Evolutionary conservation across 1,140 invertebrate genomes (phyloP).

Genomic region (Pseudachorutes palmiensis): DNA sequence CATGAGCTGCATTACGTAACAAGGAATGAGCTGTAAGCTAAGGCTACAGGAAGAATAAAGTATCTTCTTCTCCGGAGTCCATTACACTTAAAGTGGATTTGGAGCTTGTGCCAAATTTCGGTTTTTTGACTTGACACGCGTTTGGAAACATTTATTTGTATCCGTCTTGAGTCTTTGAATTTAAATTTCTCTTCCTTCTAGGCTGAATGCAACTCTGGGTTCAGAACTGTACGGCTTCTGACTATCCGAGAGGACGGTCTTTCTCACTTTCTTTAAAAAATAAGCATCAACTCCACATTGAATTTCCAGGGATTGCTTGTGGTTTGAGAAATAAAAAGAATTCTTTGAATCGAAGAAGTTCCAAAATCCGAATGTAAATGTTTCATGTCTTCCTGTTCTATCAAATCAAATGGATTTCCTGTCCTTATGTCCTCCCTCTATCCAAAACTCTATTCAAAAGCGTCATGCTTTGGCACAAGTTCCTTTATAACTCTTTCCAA

Average conservation of each 20-base stretch:
- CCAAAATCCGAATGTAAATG: constrained; percentile 7
- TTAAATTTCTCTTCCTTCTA: not conserved
- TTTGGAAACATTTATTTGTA: constrained; percentile 6
- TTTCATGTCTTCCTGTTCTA: constrained; percentile 12
- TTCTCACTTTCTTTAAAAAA: not conserved
- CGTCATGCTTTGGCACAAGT: not conserved
- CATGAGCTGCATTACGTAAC: not conserved
- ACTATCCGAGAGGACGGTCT: not conserved
- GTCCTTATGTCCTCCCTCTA: constrained; percentile 11
- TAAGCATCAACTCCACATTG: not conserved
- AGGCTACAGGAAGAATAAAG: not conserved
- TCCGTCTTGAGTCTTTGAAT: constrained; percentile 6
- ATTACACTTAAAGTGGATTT: constrained; percentile 14
- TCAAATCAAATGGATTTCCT: constrained; percentile 8
- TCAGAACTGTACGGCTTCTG: too few relatives aligned
- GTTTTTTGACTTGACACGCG: constrained; percentile 5
- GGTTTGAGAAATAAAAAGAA: not conserved
- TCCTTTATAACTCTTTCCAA: not conserved
- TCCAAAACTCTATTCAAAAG: not conserved
- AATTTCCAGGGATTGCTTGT: not conserved
- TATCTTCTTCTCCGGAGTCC: not conserved
- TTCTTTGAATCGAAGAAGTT: not conserved
- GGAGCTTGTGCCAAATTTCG: constrained; percentile 7
- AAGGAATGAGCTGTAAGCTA: not conserved
- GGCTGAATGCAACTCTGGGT: too few relatives aligned